These are phyloP conservation scores for Drosophila robusta DNA, from an alignment of 2,888 invertebrate genomes.

Conservation along the genomic window DNA sequence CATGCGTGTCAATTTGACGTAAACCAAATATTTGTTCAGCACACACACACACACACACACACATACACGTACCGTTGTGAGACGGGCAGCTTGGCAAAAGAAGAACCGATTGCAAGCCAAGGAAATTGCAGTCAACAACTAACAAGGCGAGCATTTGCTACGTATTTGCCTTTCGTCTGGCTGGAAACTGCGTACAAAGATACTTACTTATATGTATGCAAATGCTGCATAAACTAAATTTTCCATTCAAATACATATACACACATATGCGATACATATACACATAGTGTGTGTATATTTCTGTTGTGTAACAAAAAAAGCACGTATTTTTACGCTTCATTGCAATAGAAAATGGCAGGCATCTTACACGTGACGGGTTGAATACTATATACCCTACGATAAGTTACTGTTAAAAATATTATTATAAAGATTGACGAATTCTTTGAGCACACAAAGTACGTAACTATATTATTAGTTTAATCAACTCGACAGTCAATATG, in stretches of 20 bases:
- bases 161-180: slow-evolving; percentile 71
- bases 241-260: slow-evolving; percentile 27
- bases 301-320: slow-evolving; percentile 45
- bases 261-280: slow-evolving; percentile 14
- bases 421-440: too few species aligned
- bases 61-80: not conserved
- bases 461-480: not conserved
- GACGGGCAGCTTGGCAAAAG: slow-evolving; percentile 28
- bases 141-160: slow-evolving; percentile 66
- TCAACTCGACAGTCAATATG: too few species aligned
- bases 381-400: slow-evolving; percentile 33
- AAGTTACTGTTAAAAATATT: not conserved
- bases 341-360: slow-evolving; percentile 65
- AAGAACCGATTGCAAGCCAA: slow-evolving; percentile 65
- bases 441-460: not conserved
- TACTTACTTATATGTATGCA: slow-evolving; percentile 56
- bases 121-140: slow-evolving; percentile 81
- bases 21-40: slow-evolving; percentile 76
- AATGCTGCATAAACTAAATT: slow-evolving; percentile 78
- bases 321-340: slow-evolving; percentile 79
- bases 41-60: slow-evolving; percentile 41
- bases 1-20: slow-evolving; percentile 80
- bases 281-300: slow-evolving; percentile 21
- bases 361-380: slow-evolving; percentile 24
- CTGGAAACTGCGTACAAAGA: slow-evolving; percentile 47